Evolutionary conservation across 2,797 vertebrate species (phyloP).

Genomic region (Molossus molossus): DNA sequence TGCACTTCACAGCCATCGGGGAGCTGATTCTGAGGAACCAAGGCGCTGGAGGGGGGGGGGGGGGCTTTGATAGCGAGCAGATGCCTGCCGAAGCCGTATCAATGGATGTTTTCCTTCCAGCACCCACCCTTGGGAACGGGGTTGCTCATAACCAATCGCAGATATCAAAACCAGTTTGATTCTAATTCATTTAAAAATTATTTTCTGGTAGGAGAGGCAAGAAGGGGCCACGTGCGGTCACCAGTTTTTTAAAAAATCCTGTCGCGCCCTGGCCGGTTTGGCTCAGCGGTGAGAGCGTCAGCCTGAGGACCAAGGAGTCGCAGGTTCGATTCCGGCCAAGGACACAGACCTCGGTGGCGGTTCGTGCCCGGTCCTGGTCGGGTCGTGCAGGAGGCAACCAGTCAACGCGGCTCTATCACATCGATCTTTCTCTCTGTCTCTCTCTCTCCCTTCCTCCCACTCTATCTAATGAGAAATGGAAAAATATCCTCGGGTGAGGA

Average conservation of each 20-base stretch:
- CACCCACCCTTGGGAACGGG: not conserved
- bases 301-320: too few relatives aligned
- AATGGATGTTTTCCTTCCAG: not conserved
- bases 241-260: not conserved
- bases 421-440: too few relatives aligned
- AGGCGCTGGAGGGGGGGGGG: accelerated
- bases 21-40: not conserved
- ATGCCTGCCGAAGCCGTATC: not conserved
- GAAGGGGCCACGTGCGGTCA: not conserved
- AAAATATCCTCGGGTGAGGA: too few relatives aligned
- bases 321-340: too few relatives aligned
- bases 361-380: too few relatives aligned
- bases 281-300: too few relatives aligned
- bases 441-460: too few relatives aligned
- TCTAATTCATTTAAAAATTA: not conserved
- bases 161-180: not conserved
- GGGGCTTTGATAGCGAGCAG: not conserved
- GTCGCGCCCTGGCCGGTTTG: too few relatives aligned
- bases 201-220: not conserved
- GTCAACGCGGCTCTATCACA: too few relatives aligned
- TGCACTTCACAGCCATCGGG: not conserved
- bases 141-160: not conserved
- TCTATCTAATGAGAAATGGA: too few relatives aligned
- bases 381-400: too few relatives aligned
- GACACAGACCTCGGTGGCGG: too few relatives aligned